phyloP scores from a whole-genome alignment of 2,888 invertebrate genomes.

The Lordiphosa andalusiaca region DNA sequence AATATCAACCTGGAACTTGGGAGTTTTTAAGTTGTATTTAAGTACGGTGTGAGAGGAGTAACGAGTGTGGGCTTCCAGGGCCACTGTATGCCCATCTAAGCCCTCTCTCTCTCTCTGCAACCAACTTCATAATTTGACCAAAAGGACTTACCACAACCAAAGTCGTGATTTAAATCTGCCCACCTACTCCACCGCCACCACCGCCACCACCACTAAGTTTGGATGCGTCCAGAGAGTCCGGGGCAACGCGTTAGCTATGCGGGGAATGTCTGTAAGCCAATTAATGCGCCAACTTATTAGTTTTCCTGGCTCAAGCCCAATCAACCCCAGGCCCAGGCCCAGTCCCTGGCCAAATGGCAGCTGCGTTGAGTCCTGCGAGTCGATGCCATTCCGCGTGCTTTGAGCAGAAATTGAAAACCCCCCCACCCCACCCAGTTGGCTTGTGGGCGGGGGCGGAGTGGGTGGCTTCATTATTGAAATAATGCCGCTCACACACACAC shows the following conservation, averaged over 20 bases:
- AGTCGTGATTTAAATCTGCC: no score
- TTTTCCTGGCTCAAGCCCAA: constrained; percentile 32
- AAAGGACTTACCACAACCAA: no score
- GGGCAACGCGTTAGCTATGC: constrained; percentile 43
- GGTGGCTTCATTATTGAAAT: constrained; percentile 69
- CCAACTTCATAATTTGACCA: no score
- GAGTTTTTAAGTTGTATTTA: no score
- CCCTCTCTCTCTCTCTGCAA: no score
- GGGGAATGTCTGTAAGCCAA: constrained; percentile 63
- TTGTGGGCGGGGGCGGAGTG: constrained; percentile 23
- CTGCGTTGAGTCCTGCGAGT: constrained; percentile 27
- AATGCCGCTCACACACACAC: constrained; percentile 45
- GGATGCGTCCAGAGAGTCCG: constrained; percentile 17
- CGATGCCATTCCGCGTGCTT: constrained; percentile 62
- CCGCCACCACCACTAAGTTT: no score
- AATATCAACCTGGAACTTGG: no score
- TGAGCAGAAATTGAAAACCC: constrained; percentile 36
- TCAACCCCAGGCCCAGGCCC: constrained; percentile 33
- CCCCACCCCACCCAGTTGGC: constrained; percentile 11
- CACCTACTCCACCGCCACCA: no score
- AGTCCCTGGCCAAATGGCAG: constrained; percentile 20
- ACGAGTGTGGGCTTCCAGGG: no score
- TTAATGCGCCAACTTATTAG: constrained; percentile 71
- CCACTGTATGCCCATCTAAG: no score
- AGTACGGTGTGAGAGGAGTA: no score